Percentiles rank a stretch among this genome's conserved stretches.
Conservation (phyloP, 2,797 vertebrate genomes). For the Anguilla pacifica region DNA sequence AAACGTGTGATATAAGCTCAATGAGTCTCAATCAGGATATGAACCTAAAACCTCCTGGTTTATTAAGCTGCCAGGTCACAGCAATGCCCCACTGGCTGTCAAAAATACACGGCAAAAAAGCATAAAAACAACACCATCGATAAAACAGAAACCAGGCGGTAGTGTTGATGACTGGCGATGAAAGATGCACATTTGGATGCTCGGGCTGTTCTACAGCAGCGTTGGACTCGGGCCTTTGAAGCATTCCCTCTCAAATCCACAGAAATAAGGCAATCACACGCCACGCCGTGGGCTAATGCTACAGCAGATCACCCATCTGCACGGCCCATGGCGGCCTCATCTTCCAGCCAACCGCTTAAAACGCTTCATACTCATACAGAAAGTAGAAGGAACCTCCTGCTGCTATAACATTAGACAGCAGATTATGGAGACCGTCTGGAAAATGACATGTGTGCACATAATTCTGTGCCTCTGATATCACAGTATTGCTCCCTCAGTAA, state of each 20-base stretch:
- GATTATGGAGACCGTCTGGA: background rate
- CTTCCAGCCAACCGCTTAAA: background rate
- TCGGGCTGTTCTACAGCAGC: background rate
- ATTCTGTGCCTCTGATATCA: background rate
- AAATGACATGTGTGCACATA: background rate
- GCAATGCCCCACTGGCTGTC: background rate
- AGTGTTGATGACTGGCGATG: background rate
- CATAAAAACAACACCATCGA: background rate
- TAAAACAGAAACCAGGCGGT: background rate
- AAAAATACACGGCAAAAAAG: background rate
- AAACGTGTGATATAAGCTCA: background rate
- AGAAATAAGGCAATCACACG: background rate
- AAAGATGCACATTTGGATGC: background rate
- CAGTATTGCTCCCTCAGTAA: background rate
- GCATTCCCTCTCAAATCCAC: background rate
- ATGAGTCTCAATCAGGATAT: background rate
- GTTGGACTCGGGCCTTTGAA: background rate
- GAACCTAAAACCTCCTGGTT: background rate
- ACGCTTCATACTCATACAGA: background rate
- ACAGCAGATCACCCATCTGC: background rate
- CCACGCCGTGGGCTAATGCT: background rate
- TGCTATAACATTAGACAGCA: background rate
- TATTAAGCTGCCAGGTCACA: background rate
- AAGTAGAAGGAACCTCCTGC: background rate
- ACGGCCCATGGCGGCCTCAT: background rate